phyloP scores from a whole-genome alignment of 1,140 invertebrate species.

The Cecropterus lyciades region DNA sequence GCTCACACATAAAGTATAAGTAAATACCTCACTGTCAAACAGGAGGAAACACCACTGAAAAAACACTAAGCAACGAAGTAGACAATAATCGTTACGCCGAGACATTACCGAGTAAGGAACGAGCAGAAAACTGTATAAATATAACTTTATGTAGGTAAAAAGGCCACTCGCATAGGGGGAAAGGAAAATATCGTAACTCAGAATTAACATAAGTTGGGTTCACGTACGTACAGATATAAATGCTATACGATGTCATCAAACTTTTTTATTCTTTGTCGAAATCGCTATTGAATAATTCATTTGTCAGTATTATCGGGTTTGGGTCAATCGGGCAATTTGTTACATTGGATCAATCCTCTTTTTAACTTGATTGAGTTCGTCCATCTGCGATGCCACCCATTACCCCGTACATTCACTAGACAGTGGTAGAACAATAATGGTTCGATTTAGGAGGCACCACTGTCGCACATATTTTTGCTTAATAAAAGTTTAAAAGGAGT shows the following conservation, averaged over 20 bases:
- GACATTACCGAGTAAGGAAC: constrained; percentile 25
- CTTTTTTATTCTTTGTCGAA: constrained; percentile 21
- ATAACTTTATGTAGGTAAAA: constrained; percentile 33
- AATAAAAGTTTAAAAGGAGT: too few relatives aligned
- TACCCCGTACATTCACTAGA: too few relatives aligned
- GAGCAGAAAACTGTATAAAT: constrained; percentile 20
- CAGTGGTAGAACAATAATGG: too few relatives aligned
- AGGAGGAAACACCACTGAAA: not conserved
- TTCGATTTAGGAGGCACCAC: too few relatives aligned
- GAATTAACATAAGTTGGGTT: constrained; percentile 31
- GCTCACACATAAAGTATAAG: too few relatives aligned
- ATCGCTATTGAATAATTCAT: constrained; percentile 21
- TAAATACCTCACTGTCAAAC: not conserved
- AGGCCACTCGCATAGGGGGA: constrained; percentile 18
- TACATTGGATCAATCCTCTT: not conserved
- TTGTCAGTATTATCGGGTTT: not conserved
- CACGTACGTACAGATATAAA: constrained; percentile 24
- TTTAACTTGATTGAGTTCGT: constrained; percentile 12
- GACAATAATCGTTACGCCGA: constrained; percentile 29
- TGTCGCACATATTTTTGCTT: too few relatives aligned
- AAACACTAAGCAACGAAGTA: constrained; percentile 9
- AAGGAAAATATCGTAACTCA: constrained; percentile 31
- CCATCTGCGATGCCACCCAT: too few relatives aligned
- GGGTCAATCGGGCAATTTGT: constrained; percentile 1
- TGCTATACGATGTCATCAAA: constrained; percentile 24